Evolutionary conservation across 2,113 vertebrate genomes (phyloP).

Genomic region (Tympanuchus pallidicinctus): DNA sequence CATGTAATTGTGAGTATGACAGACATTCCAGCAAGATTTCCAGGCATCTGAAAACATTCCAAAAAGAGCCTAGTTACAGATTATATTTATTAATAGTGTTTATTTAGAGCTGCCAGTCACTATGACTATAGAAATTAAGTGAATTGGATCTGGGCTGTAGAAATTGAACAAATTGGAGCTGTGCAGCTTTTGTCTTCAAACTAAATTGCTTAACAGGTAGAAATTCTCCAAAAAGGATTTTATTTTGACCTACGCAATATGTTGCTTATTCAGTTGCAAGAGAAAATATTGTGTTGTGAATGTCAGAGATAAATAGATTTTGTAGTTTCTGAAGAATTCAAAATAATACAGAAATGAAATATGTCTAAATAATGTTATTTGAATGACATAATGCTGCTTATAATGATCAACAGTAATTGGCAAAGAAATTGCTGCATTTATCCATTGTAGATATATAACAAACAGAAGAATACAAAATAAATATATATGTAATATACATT

Average conservation of each 20-base stretch:
- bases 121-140: constrained; percentile 66
- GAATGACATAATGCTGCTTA: not conserved
- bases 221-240: constrained; percentile 12
- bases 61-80: constrained; percentile 63
- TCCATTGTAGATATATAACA: not conserved
- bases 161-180: constrained; percentile 65
- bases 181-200: constrained; percentile 73
- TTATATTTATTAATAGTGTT: constrained; percentile 83
- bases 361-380: not conserved
- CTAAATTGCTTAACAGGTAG: constrained; percentile 29
- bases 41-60: constrained; percentile 9
- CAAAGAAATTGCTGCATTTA: not conserved
- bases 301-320: not conserved
- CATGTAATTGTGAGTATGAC: constrained; percentile 55
- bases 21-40: constrained; percentile 66
- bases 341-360: not conserved
- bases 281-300: not conserved
- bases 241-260: not conserved
- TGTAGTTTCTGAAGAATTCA: not conserved
- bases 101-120: constrained; percentile 81
- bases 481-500: not conserved
- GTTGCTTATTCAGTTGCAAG: not conserved
- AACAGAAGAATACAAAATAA: not conserved
- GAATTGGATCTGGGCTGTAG: not conserved
- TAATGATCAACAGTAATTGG: not conserved